A percentile compares a stretch with the other conserved stretches of the same genome.
These are phyloP conservation scores for Brachionus angularis DNA, from an alignment of 1,140 invertebrate genomes.

Conservation along the genomic window DNA sequence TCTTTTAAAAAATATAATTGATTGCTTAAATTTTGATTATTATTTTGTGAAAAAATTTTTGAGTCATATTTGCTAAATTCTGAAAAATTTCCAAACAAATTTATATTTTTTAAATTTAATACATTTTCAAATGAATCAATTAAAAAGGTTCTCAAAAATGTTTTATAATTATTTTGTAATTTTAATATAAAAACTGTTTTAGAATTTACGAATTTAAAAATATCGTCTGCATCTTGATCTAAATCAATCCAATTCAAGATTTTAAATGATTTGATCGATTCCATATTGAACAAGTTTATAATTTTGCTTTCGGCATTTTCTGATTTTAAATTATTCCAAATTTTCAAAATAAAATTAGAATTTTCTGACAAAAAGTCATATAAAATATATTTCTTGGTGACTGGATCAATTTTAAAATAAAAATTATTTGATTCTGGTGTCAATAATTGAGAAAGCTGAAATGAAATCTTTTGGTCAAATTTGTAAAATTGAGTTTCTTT, in stretches of 20 bases:
- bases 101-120: neutral
- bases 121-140: neutral
- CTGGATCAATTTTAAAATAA: neutral
- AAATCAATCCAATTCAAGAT: neutral
- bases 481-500: too few relatives aligned
- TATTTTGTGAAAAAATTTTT: neutral
- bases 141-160: neutral
- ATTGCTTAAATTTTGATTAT: neutral
- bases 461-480: too few relatives aligned
- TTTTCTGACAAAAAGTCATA: neutral
- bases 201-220: constrained; percentile 1
- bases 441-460: too few relatives aligned
- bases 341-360: neutral
- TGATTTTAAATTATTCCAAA: constrained; percentile 5
- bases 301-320: neutral
- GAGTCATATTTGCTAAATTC: neutral
- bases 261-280: neutral
- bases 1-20: neutral
- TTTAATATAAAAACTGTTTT: neutral
- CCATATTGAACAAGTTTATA: neutral
- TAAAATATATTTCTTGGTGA: neutral
- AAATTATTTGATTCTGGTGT: neutral
- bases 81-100: neutral
- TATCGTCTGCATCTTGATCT: neutral
- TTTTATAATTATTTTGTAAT: neutral